Conservation (phyloP, 1,140 invertebrate species). For the Diabrotica undecimpunctata region DNA sequence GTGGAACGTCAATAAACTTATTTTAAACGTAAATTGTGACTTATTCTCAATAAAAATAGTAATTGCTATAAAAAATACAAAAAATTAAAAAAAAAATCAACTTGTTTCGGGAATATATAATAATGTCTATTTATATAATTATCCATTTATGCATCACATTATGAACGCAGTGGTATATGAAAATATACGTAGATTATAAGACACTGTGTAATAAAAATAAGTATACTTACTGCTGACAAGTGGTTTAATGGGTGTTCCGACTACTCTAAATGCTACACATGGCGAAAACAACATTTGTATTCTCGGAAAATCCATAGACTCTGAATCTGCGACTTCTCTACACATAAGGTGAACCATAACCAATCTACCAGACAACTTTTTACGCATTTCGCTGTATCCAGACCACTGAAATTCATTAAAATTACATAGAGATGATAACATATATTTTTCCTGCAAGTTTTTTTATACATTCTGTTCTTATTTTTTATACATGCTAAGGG, state of each 20-base stretch:
- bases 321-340: conserved; percentile 62
- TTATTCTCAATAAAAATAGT: no score
- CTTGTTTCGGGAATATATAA: no score
- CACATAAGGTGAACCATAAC: conserved; percentile 76
- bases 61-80: no score
- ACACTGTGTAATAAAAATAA: background rate
- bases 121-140: no score
- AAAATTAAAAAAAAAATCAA: no score
- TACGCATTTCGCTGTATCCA: conserved; percentile 68
- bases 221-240: conserved; percentile 58
- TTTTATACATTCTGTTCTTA: no score
- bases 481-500: no score
- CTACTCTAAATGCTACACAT: conserved; percentile 79
- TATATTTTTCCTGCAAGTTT: no score
- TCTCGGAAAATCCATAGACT: conserved; percentile 48
- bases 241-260: conserved; percentile 68
- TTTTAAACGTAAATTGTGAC: no score
- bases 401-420: conserved; percentile 65
- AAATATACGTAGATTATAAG: background rate
- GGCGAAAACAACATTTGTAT: conserved; percentile 67
- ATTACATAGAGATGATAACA: no score
- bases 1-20: no score
- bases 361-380: conserved; percentile 71
- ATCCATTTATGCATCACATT: no score
- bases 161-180: background rate